phyloP scores from a whole-genome alignment of 1,140 invertebrate genomes.

The Hesperophylax magnus region DNA sequence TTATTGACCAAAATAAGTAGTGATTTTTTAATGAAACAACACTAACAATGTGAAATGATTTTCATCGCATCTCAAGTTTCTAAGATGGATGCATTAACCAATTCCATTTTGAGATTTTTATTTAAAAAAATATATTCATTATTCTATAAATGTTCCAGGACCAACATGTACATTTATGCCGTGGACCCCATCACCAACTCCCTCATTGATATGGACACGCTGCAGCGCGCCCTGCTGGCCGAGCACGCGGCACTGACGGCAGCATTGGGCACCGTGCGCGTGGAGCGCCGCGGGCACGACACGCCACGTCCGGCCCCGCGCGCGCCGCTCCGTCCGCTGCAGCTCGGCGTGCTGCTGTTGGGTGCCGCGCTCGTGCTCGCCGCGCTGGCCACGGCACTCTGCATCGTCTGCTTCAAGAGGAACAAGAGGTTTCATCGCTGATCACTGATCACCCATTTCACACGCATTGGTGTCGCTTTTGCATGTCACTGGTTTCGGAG shows the following conservation, averaged over 20 bases:
- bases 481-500: too few species aligned
- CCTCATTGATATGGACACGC: slow-evolving; percentile 83
- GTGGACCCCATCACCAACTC: slow-evolving; percentile 85
- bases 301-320: slow-evolving; percentile 52
- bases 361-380: slow-evolving; percentile 85
- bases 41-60: too few species aligned
- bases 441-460: background rate
- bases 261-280: slow-evolving; percentile 57
- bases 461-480: background rate
- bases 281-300: slow-evolving; percentile 54
- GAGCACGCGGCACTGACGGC: slow-evolving; percentile 59
- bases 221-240: slow-evolving; percentile 70
- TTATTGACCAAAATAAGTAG: too few species aligned
- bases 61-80: too few species aligned
- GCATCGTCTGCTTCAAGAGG: slow-evolving; percentile 79
- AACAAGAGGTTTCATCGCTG: slow-evolving; percentile 72
- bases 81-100: too few species aligned
- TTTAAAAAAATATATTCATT: slow-evolving; percentile 5
- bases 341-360: slow-evolving; percentile 84
- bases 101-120: background rate
- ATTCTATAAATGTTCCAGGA: slow-evolving; percentile 68
- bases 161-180: slow-evolving; percentile 87
- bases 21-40: too few species aligned
- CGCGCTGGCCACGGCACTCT: slow-evolving; percentile 82
- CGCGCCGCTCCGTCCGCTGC: slow-evolving; percentile 75